phyloP scores from a whole-genome alignment of 2,113 vertebrate species.

The Scortum barcoo region DNA sequence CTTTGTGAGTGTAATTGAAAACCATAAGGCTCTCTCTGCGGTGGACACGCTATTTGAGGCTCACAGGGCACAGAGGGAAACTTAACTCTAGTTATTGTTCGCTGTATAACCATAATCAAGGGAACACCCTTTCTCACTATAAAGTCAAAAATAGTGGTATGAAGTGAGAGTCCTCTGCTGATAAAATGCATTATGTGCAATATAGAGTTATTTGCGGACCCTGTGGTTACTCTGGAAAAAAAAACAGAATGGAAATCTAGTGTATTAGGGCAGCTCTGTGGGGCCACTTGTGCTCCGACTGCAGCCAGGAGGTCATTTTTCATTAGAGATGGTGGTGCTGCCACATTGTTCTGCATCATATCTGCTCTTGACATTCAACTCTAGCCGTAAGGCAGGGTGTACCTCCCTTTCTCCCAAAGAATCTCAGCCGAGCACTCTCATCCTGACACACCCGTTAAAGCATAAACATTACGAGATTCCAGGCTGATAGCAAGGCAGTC shows the following conservation, averaged over 20 bases:
- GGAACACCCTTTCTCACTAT: conserved; percentile 77
- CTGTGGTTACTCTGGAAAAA: conserved; percentile 63
- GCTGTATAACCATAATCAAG: conserved; percentile 72
- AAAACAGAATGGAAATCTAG: conserved; percentile 55
- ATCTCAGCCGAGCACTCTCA: conserved; percentile 65
- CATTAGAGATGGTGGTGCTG: conserved; percentile 41
- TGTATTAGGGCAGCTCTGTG: conserved; percentile 49
- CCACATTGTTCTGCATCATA: conserved; percentile 69
- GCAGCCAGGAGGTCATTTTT: conserved; percentile 71
- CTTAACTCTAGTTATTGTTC: conserved; percentile 73
- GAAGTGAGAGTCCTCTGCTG: conserved; percentile 72
- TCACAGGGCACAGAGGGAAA: conserved; percentile 68
- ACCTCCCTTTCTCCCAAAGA: conserved; percentile 61
- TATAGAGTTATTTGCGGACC: conserved; percentile 70
- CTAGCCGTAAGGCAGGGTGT: conserved; percentile 69
- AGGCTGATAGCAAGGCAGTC: conserved; percentile 58
- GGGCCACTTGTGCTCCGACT: conserved; percentile 55
- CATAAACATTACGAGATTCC: conserved; percentile 75
- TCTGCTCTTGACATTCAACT: conserved; percentile 73
- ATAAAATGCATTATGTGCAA: conserved; percentile 72
- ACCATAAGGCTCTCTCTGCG: conserved; percentile 50
- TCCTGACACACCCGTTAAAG: conserved; percentile 78
- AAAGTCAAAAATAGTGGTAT: conserved; percentile 75
- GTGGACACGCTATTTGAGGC: conserved; percentile 66
- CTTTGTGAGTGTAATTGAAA: conserved; percentile 73